These are phyloP conservation scores for Scaptomyza montana DNA, from an alignment of 1,140 invertebrate genomes.

Conservation along the genomic window DNA sequence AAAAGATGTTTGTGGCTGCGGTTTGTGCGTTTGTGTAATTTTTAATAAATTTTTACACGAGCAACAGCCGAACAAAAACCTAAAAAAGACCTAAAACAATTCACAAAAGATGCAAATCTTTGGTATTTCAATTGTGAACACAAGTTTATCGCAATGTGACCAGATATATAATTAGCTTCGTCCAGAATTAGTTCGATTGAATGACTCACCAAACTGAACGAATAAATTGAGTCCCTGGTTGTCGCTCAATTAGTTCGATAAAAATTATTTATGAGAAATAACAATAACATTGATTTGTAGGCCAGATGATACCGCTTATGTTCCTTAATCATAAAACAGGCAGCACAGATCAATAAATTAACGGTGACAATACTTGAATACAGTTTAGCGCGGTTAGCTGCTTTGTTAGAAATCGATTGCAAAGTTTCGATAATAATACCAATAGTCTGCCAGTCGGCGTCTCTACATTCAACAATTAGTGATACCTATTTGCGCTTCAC, in stretches of 20 bases:
- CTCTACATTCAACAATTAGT: not conserved
- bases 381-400: not conserved
- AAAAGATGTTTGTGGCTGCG: slow-evolving; percentile 31
- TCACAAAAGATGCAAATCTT: too few relatives aligned
- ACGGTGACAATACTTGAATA: too few relatives aligned
- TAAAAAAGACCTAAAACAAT: too few relatives aligned
- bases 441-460: not conserved
- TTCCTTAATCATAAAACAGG: too few relatives aligned
- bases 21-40: slow-evolving; percentile 40
- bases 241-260: not conserved
- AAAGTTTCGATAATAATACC: not conserved
- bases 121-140: not conserved
- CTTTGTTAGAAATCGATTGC: not conserved
- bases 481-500: not conserved
- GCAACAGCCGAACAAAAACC: slow-evolving; percentile 46
- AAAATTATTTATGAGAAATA: not conserved
- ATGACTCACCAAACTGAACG: slow-evolving; percentile 15
- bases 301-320: too few relatives aligned
- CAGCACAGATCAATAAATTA: too few relatives aligned
- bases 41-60: slow-evolving; percentile 46
- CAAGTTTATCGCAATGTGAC: slow-evolving; percentile 44
- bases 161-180: slow-evolving; percentile 5
- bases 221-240: slow-evolving; percentile 9
- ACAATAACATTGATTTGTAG: not conserved
- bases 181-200: slow-evolving; percentile 18